Evolutionary conservation across 2,888 invertebrate genomes (phyloP).

Genomic region (Oscheius sp.): DNA sequence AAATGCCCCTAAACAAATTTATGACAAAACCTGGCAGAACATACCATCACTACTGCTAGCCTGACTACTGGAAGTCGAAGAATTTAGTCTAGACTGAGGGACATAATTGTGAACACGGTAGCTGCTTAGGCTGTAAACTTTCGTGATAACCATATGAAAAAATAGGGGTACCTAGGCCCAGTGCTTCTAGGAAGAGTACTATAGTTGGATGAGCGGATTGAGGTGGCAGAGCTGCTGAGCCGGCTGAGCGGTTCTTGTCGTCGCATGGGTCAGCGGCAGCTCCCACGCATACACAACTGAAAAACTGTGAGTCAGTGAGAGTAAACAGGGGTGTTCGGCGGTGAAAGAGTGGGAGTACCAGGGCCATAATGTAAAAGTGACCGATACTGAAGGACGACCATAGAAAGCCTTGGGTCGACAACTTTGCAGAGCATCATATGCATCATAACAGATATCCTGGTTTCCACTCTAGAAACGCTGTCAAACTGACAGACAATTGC

Average conservation of each 20-base stretch:
- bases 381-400: no score
- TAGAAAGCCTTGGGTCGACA: no score
- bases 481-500: no score
- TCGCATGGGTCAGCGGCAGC: conserved; percentile 20
- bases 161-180: conserved; percentile 17
- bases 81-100: background rate
- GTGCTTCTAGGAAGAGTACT: conserved; percentile 33
- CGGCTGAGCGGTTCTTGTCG: conserved; percentile 34
- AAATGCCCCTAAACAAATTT: background rate
- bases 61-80: background rate
- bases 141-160: background rate
- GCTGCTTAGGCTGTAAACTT: conserved; percentile 11
- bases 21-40: background rate
- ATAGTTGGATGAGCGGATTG: conserved; percentile 56
- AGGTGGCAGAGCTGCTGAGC: conserved; percentile 56
- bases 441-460: no score
- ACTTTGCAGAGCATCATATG: no score
- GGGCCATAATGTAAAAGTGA: no score
- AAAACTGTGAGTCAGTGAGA: background rate
- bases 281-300: conserved; percentile 24
- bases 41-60: conserved; percentile 5
- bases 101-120: conserved; percentile 34
- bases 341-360: background rate
- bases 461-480: no score
- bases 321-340: conserved; percentile 4